phyloP scores from a whole-genome alignment of 2,797 vertebrate species.

The Clarias laeviceps region DNA sequence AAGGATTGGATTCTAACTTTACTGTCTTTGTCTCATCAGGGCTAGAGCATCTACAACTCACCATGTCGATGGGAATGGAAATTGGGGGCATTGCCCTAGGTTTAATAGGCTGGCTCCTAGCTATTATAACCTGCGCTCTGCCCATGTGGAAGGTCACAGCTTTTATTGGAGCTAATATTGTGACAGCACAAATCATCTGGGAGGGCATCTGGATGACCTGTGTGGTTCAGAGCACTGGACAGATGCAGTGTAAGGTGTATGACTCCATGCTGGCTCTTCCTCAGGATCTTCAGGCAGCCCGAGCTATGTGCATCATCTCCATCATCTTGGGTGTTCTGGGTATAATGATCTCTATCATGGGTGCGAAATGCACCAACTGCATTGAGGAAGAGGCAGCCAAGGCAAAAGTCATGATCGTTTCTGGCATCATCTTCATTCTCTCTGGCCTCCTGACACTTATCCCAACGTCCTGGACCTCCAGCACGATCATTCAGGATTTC shows the following conservation, averaged over 20 bases:
- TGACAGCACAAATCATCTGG: conserved; percentile 85
- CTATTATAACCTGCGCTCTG: conserved; percentile 83
- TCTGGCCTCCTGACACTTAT: conserved; percentile 83
- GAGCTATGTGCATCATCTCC: conserved; percentile 84
- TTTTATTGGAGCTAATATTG: conserved; percentile 90
- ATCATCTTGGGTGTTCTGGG: conserved; percentile 84
- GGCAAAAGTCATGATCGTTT: conserved; percentile 89
- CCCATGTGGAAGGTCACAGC: conserved; percentile 91
- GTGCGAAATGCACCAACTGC: conserved; percentile 94
- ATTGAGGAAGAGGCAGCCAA: conserved; percentile 87
- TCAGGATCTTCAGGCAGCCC: conserved; percentile 86
- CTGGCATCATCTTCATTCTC: conserved; percentile 85
- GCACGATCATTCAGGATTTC: conserved; percentile 84
- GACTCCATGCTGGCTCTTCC: conserved; percentile 86
- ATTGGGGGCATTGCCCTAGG: conserved; percentile 84
- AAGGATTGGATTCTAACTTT: background rate
- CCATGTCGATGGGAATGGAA: conserved; percentile 95
- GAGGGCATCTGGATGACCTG: conserved; percentile 92
- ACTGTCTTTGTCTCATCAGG: background rate
- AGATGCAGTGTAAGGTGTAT: conserved; percentile 91
- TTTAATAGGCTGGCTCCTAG: conserved; percentile 82
- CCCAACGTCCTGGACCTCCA: conserved; percentile 88
- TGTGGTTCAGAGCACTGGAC: conserved; percentile 87
- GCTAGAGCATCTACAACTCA: conserved; percentile 31
- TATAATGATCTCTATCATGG: conserved; percentile 85